Conservation (phyloP, 2,888 invertebrate species). For the Nymphalis urticae region DNA sequence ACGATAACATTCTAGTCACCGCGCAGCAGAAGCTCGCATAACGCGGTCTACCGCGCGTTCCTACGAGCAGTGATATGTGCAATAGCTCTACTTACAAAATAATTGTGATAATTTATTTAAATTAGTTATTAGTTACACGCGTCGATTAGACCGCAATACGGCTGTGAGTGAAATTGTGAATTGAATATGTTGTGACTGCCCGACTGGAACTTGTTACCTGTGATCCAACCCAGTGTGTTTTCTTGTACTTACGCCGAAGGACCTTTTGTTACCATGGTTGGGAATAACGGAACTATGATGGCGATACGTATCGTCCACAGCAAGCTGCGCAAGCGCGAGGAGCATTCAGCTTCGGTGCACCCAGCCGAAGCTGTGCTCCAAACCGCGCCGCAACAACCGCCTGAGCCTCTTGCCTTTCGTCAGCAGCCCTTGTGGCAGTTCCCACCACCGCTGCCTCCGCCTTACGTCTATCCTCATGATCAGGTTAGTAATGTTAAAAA, state of each 20-base stretch:
- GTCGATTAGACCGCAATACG: conserved; percentile 70
- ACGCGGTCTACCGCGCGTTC: conserved; percentile 79
- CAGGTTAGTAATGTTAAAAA: conserved; percentile 83
- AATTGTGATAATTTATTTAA: conserved; percentile 80
- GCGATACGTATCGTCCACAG: conserved; percentile 95
- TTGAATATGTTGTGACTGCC: conserved; percentile 79
- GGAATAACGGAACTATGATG: conserved; percentile 92
- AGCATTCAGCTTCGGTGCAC: conserved; percentile 86
- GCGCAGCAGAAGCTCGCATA: conserved; percentile 77
- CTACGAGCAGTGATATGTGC: conserved; percentile 81
- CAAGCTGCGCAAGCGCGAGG: conserved; percentile 93
- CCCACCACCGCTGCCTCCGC: conserved; percentile 89
- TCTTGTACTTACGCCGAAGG: conserved; percentile 73
- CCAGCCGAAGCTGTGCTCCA: conserved; percentile 85
- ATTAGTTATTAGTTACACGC: conserved; percentile 74
- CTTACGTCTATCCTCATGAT: conserved; percentile 88
- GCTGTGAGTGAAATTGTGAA: conserved; percentile 80
- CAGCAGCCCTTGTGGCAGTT: conserved; percentile 91
- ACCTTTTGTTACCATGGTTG: conserved; percentile 86
- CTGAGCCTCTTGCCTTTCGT: conserved; percentile 83
- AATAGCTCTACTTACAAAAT: conserved; percentile 76
- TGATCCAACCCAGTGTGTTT: conserved; percentile 76
- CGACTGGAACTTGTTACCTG: conserved; percentile 78
- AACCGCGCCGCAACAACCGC: conserved; percentile 73
- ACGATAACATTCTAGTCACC: conserved; percentile 80